These are phyloP conservation scores for Clarias magur DNA, from an alignment of 2,113 vertebrate genomes.

Conservation along the genomic window DNA sequence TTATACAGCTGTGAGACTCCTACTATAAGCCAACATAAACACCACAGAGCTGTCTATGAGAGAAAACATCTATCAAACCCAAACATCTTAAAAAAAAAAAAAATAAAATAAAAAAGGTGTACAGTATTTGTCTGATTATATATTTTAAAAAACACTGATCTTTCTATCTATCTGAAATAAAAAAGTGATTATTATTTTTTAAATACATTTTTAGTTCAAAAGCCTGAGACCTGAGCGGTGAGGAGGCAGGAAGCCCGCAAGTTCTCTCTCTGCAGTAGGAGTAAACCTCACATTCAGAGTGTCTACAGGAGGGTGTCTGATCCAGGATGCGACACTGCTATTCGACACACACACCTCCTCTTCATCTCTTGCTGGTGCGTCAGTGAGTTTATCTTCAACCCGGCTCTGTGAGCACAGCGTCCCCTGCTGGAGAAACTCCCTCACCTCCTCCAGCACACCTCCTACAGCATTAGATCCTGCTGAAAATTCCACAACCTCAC, in stretches of 20 bases:
- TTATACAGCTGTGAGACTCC: neutral
- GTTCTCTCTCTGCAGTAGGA: constrained; percentile 74
- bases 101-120: too few relatives aligned
- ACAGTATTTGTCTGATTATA: too few relatives aligned
- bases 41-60: too few relatives aligned
- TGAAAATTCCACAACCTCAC: neutral
- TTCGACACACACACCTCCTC: constrained; percentile 54
- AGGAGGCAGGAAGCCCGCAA: constrained; percentile 70
- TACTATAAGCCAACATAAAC: neutral
- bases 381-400: neutral
- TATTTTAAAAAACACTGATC: too few relatives aligned
- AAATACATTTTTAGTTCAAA: neutral
- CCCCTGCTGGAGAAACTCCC: constrained; percentile 59
- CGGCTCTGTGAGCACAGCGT: constrained; percentile 23
- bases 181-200: too few relatives aligned
- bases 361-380: constrained; percentile 1
- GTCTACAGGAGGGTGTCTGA: constrained; percentile 74
- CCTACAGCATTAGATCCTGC: neutral
- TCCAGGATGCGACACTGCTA: constrained; percentile 77
- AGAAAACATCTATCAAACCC: too few relatives aligned
- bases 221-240: constrained; percentile 59
- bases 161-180: too few relatives aligned
- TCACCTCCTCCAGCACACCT: constrained; percentile 62
- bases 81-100: too few relatives aligned
- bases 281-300: constrained; percentile 81